A percentile compares a stretch with the other conserved stretches of the same genome.
Conservation (phyloP, 2,888 invertebrate species). For the Allygus modestus region DNA sequence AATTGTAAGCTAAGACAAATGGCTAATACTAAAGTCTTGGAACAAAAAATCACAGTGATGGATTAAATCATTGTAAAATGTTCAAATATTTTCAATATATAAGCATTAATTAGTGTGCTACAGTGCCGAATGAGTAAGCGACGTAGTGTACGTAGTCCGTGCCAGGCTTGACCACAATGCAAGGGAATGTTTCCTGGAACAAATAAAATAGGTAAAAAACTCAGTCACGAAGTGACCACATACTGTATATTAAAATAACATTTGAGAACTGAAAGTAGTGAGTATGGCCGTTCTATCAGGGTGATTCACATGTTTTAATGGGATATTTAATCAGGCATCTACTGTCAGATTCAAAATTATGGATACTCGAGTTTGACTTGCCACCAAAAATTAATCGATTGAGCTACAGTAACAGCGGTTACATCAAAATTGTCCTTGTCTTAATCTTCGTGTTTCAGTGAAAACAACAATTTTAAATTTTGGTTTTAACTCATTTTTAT, state of each 20-base stretch:
- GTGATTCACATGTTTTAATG: no score
- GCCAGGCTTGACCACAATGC: slow-evolving; percentile 84
- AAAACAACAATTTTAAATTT: no score
- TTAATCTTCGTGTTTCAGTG: no score
- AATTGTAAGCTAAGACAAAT: background rate
- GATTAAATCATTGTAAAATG: background rate
- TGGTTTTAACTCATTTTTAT: no score
- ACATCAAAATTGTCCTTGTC: no score
- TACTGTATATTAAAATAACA: background rate
- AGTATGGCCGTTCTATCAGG: no score
- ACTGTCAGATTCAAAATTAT: no score
- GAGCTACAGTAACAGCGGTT: no score
- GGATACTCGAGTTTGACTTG: no score
- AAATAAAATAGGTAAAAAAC: slow-evolving; percentile 65
- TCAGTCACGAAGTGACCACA: background rate
- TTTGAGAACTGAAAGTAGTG: no score
- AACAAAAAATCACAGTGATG: background rate
- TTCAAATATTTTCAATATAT: background rate
- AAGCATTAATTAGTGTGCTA: background rate
- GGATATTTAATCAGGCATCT: no score
- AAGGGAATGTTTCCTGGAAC: slow-evolving; percentile 86
- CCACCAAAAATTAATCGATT: no score
- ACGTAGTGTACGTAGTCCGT: slow-evolving; percentile 84
- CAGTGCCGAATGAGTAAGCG: slow-evolving; percentile 84
- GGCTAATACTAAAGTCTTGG: slow-evolving; percentile 26